Base-by-base conservation (phyloP, 2,888 invertebrate species). In the Lycocerus yunnanus region DNA sequence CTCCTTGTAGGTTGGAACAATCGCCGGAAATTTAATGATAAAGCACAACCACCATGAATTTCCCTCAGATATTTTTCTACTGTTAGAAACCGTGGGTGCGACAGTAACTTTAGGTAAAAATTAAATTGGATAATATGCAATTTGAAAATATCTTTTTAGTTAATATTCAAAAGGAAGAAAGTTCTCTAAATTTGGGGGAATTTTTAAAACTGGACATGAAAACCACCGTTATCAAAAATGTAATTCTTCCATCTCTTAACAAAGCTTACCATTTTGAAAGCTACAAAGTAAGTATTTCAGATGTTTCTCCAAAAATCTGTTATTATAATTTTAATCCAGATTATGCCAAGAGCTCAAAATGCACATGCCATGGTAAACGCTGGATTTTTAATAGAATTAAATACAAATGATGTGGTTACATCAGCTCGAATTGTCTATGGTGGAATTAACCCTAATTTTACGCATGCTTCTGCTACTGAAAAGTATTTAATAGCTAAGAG, bases 291-390 rank as follows among this genome's bases (percentile, higher is more conserved):
- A n/a, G n/a, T n/a, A n/a, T n/a, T n/a, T n/a, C n/a, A n/a, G n/a
- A n/a, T n/a, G n/a, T n/a, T n/a, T n/a, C n/a, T n/a, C n/a, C n/a
- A n/a, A n/a, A n/a, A n/a, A n/a, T n/a, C n/a, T n/a, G n/a, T n/a
- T n/a, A n/a, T n/a, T n/a, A n/a, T n/a, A n/a, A n/a, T n/a, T n/a
- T n/a, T n/a, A n/a, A n/a, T n/a, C n/a, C n/a, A n/a, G n/a, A 90
- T 94, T 69, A 92, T 92, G 90, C 90, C 92, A 2, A 88, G 93
- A 71, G 89, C 92, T 2, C 92, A 93, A 86, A 93, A 93, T 81
- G 91, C 93, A 0, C 93, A 93, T 79, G 93, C 94, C 0, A 90
- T 91, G 80, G 92, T 95, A 0, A 93, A 94, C 80, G 92, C 92
- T 20, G 94, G 90, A 3, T 93, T 94, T 83, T 85, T 92, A 0